Base-by-base conservation (phyloP, 2,797 vertebrate genomes). In the Etheostoma perlongum region DNA sequence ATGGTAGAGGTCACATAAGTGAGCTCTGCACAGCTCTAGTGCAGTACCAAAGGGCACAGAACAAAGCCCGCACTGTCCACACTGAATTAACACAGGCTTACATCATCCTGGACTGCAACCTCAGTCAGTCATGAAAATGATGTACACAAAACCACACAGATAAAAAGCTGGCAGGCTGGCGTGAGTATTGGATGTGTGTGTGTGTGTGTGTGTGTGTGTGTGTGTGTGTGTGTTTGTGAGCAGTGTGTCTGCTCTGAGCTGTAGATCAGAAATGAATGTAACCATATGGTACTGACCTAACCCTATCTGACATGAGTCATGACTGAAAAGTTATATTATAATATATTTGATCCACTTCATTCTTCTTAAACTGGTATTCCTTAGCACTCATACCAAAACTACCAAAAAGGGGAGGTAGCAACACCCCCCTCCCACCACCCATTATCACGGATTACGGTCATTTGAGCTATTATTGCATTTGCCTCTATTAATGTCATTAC, bases 51-150 rank as follows among this genome's bases (percentile, higher is more conserved):
- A 94, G 91, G 88, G 89, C 93, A 91, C 82, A 68, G 91, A 92
- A 95, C 94, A 95, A 94, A 93, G 93, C 76, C 88, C 11, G 85
- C 86, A 92, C 90, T 94, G 94, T 94, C 93, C 91, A 85, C 83
- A 40, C 80, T 87, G 92, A 93, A 93, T 94, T 92, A 95, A 93
- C 93, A 91, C 91, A 93, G 90, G 92, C 89, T 94, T 94, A 93
- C 93, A 94, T 94, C 93, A 94, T 89, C 89, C 92, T 85, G 84
- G 82, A 79, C 86, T 82, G 79, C 91, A 92, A 92, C 87, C 90
- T 90, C 91, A 85, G 89, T 87, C 91, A 85, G 85, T 88, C 89
- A 88, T 89, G 83, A 92, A 93, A 93, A 93, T 89, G 88, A 92
- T 93, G 92, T 92, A 91, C 86, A 92, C 92, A 92, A 89, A 91